Evolutionary conservation across 2,888 invertebrate species (phyloP), one percentile per base, ranked within the genome.

Genomic region (Drosophila multiciliata): DNA sequence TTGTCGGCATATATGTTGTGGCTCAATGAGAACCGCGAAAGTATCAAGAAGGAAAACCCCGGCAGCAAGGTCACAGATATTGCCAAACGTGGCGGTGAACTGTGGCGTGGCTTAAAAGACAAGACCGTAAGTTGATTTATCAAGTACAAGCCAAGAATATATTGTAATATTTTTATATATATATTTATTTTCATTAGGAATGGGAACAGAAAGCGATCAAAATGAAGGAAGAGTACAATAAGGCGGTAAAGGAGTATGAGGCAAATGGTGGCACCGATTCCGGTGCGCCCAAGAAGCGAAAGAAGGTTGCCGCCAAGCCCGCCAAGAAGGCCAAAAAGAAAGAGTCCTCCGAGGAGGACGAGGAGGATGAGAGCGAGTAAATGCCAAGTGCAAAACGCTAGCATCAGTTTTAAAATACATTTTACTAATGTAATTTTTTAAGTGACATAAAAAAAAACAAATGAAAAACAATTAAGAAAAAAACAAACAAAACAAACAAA

Each of bases 1-100:
- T 95, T 96, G 91, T 96, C 98, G 59, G 98, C 98, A 12, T 99
- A 98, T 92, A 98, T 99, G 96, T 93, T 99, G 82, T 99, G 98
- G 98, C 94, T 99, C 82, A 98, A 97, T 92, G 97, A 97, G 85
- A 96, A 95, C 75, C 95, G 99, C 79, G 97, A 98, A 89, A 94
- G 95, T 82, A 97, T 99, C 81, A 99, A 99, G 93, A 94, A 96
- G 64, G 97, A 98, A 50, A 95, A 97, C 94, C 98, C 99, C 40
- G 98, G 98, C 77, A 96, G 98, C 79, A 96, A 96, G 91, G 96
- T 99, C 40, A 97, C 98, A 20, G 99, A 99, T 91, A 96, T 99
- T 70, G 96, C 98, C 55, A 99, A 98, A 93, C 98, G 97, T 91
- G 99, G 96, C 72, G 99, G 99, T 42, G 98, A 99, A 94, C 94